phyloP scores from a whole-genome alignment of 2,797 vertebrate genomes.

The Enoplosus armatus region DNA sequence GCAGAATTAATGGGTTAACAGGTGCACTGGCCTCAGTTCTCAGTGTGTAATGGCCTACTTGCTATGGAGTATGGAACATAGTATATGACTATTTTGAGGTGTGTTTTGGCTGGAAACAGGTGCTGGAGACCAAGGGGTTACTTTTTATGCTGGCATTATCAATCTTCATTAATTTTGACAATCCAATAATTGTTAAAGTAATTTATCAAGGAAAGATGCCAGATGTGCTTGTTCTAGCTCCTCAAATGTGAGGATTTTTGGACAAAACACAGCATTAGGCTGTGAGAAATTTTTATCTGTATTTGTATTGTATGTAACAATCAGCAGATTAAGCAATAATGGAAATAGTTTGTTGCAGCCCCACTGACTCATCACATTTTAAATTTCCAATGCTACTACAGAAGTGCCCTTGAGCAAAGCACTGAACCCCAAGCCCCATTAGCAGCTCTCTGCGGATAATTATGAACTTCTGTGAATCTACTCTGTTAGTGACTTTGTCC shows the following conservation, averaged over 20 bases:
- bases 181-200: background rate
- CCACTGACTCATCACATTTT: background rate
- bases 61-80: background rate
- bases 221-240: background rate
- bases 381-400: background rate
- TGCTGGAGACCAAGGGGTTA: background rate
- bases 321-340: background rate
- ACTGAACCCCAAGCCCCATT: background rate
- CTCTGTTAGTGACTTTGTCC: background rate
- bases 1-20: slow-evolving; percentile 47
- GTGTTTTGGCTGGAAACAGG: background rate
- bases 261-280: background rate
- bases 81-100: background rate
- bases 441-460: background rate
- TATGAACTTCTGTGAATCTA: background rate
- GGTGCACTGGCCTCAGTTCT: slow-evolving; percentile 40
- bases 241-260: background rate
- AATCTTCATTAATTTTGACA: background rate
- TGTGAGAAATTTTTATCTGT: background rate
- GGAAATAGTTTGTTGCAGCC: background rate
- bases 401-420: background rate
- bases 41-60: slow-evolving; percentile 55
- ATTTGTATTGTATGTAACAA: no score
- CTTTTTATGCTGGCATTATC: background rate
- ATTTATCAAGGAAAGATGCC: background rate